A percentile compares a stretch with the other conserved stretches of the same genome.
phyloP scores from a whole-genome alignment of 2,888 invertebrate species.

The Chloromyia formosa region DNA sequence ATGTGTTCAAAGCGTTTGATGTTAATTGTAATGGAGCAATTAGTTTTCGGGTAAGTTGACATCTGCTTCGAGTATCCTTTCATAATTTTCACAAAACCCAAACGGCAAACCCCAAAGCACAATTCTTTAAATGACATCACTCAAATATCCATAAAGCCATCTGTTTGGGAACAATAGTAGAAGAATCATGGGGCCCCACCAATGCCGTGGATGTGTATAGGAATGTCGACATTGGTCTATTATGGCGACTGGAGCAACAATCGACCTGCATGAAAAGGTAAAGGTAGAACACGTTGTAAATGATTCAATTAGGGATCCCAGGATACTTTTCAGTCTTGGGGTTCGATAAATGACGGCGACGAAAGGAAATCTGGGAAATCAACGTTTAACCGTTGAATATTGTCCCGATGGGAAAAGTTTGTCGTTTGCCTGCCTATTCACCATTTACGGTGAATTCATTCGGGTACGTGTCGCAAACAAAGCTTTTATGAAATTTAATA shows the following conservation, averaged over 20 bases:
- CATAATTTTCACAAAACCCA: not conserved
- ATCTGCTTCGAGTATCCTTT: not conserved
- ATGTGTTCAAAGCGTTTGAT: constrained; percentile 98
- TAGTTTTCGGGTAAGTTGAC: constrained; percentile 89
- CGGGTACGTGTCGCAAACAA: not conserved
- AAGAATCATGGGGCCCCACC: too few species aligned
- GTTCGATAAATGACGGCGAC: not conserved
- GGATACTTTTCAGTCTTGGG: not conserved
- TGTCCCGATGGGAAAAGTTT: not conserved
- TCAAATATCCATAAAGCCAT: constrained; percentile 22
- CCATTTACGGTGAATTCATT: not conserved
- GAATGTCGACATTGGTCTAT: constrained; percentile 18
- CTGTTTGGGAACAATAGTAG: not conserved
- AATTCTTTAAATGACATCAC: constrained; percentile 10
- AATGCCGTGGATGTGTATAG: not conserved
- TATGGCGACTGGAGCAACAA: not conserved
- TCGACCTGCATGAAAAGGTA: constrained; percentile 21
- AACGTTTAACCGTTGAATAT: not conserved
- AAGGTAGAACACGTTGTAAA: constrained; percentile 22
- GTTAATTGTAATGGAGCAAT: constrained; percentile 96
- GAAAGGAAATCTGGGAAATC: not conserved
- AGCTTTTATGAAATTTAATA: constrained; percentile 19
- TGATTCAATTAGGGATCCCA: constrained; percentile 26
- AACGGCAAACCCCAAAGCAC: not conserved
- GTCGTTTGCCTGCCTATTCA: constrained; percentile 18